phyloP scores from a whole-genome alignment of 53 echinoderm and acorn worm genomes.

The Paracentrotus lividus region DNA sequence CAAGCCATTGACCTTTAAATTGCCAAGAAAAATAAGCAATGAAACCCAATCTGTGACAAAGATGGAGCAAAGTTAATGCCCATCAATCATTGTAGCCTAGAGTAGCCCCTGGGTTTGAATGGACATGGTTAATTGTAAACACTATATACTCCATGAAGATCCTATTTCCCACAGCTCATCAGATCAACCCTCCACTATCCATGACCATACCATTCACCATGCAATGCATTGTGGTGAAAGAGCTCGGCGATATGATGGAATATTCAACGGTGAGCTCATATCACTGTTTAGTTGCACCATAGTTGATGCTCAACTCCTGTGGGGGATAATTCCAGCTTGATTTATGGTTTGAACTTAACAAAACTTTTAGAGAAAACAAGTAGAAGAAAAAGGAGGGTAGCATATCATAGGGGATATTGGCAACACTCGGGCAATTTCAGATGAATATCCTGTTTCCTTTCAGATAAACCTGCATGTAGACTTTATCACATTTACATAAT shows the following conservation, averaged over 20 bases:
- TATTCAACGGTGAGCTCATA: background rate
- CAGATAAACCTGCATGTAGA: too few relatives aligned
- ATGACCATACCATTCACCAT: conserved; percentile 42
- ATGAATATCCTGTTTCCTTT: background rate
- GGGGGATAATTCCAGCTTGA: conserved; percentile 16
- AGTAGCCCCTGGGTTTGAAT: conserved; percentile 37
- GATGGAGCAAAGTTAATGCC: conserved; percentile 45
- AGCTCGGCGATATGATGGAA: background rate
- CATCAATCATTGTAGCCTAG: conserved; percentile 54
- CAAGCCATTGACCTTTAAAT: background rate
- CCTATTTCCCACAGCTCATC: conserved; percentile 25
- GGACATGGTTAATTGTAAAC: conserved; percentile 36
- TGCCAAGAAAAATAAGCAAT: conserved; percentile 43
- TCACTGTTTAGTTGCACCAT: background rate
- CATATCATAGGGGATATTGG: background rate
- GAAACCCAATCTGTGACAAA: conserved; percentile 29
- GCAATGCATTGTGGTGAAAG: conserved; percentile 34
- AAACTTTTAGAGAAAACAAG: background rate
- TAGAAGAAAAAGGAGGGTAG: background rate
- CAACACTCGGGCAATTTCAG: background rate
- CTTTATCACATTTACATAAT: too few relatives aligned
- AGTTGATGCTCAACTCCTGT: background rate
- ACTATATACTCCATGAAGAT: conserved; percentile 42
- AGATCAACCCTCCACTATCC: background rate
- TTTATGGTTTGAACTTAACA: conserved; percentile 1